These are phyloP conservation scores for Scytalopus superciliaris DNA, from an alignment of 2,113 vertebrate genomes.

Conservation along the genomic window DNA sequence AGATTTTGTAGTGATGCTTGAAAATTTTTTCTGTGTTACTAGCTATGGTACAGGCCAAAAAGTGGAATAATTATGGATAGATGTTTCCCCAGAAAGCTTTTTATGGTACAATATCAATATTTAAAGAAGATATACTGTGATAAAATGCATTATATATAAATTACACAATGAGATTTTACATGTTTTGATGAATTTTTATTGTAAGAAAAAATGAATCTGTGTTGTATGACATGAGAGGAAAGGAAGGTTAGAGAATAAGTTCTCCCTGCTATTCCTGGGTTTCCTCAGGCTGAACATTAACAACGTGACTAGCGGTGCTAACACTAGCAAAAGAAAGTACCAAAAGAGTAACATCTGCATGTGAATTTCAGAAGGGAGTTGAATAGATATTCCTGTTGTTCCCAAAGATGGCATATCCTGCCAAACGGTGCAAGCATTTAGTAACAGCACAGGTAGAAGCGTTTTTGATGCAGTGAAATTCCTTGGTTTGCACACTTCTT, in stretches of 20 bases:
- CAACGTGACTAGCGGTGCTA: background rate
- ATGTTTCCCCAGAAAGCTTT: background rate
- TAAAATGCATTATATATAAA: background rate
- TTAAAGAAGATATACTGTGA: background rate
- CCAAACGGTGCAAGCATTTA: background rate
- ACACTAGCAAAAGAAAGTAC: background rate
- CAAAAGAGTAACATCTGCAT: background rate
- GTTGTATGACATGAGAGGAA: background rate
- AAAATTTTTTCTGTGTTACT: background rate
- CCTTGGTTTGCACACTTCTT: background rate
- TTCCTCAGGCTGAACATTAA: background rate
- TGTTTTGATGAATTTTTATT: background rate
- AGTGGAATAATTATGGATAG: background rate
- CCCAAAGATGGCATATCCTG: background rate
- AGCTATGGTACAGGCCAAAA: too few relatives aligned
- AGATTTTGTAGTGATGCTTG: background rate
- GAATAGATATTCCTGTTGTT: background rate
- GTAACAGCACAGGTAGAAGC: background rate
- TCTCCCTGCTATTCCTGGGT: background rate
- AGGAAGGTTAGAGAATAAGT: background rate
- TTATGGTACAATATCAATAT: background rate
- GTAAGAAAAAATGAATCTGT: background rate
- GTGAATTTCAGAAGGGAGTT: background rate
- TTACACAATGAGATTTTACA: background rate
- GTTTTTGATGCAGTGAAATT: fast-evolving